These are phyloP conservation scores for Stomorhina lunata DNA, from an alignment of 2,888 invertebrate species.

Conservation along the genomic window DNA sequence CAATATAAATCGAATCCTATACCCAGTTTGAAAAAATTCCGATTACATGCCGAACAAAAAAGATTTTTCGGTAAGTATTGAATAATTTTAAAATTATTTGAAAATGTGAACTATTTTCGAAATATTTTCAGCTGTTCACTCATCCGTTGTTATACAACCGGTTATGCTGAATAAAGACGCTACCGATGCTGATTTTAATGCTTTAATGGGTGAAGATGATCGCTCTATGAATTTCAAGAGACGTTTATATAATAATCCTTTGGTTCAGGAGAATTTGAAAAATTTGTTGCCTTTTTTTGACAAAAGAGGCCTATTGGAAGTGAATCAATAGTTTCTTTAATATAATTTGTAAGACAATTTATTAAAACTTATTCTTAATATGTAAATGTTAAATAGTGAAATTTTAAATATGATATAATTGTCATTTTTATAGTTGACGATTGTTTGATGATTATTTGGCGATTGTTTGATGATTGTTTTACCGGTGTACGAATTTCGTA, in stretches of 20 bases:
- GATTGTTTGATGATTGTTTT: too few relatives aligned
- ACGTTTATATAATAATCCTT: conserved; percentile 74
- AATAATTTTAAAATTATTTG: background rate
- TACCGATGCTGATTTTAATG: conserved; percentile 77
- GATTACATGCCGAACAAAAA: conserved; percentile 74
- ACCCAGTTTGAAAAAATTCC: conserved; percentile 75
- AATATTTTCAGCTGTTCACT: conserved; percentile 73
- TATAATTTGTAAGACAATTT: background rate
- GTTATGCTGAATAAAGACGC: conserved; percentile 76
- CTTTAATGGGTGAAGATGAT: conserved; percentile 77
- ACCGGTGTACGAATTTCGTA: too few relatives aligned
- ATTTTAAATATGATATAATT: too few relatives aligned
- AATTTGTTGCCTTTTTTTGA: conserved; percentile 76
- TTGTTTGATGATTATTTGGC: too few relatives aligned
- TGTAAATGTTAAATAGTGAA: too few relatives aligned
- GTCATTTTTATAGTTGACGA: too few relatives aligned
- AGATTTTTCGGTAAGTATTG: conserved; percentile 73
- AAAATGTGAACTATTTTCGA: too few relatives aligned
- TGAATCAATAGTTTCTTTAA: conserved; percentile 68
- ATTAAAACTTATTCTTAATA: background rate
- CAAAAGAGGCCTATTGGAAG: conserved; percentile 75
- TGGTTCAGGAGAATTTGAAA: conserved; percentile 75
- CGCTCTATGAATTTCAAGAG: conserved; percentile 75
- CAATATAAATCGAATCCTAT: conserved; percentile 72
- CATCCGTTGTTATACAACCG: conserved; percentile 75